Evolutionary conservation across 2,888 invertebrate species (phyloP).

Genomic region (Spodoptera picta): DNA sequence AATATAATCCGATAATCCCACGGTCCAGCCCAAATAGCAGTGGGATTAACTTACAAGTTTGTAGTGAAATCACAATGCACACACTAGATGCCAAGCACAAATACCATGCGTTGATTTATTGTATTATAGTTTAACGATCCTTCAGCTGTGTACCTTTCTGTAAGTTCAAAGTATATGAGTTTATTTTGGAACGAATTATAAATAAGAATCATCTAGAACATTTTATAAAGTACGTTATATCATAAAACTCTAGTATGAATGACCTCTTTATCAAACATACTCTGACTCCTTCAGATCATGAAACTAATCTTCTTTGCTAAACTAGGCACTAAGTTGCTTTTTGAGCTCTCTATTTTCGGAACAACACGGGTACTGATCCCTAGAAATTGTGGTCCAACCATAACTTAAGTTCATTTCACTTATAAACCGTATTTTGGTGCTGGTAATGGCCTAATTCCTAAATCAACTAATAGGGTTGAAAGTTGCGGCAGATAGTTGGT

Average conservation of each 20-base stretch:
- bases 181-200: too few species aligned
- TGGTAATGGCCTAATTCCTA: slow-evolving; percentile 13
- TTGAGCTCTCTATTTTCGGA: too few species aligned
- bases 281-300: too few species aligned
- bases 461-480: slow-evolving; percentile 21
- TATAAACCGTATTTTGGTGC: not conserved
- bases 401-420: not conserved
- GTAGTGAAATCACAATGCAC: slow-evolving; percentile 14
- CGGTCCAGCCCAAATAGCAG: slow-evolving; percentile 4
- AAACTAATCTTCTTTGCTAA: too few species aligned
- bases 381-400: not conserved
- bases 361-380: too few species aligned
- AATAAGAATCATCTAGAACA: too few species aligned
- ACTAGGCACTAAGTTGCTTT: too few species aligned
- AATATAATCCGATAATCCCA: slow-evolving; percentile 8
- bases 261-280: too few species aligned
- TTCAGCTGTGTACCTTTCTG: too few species aligned
- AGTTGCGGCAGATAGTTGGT: slow-evolving; percentile 22
- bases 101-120: slow-evolving; percentile 8
- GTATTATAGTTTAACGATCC: not conserved
- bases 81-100: not conserved
- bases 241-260: too few species aligned
- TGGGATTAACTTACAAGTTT: slow-evolving; percentile 11
- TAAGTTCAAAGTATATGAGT: too few species aligned
- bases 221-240: too few species aligned